phyloP scores from a whole-genome alignment of 2,888 invertebrate genomes.

The Apodemia mormo region DNA sequence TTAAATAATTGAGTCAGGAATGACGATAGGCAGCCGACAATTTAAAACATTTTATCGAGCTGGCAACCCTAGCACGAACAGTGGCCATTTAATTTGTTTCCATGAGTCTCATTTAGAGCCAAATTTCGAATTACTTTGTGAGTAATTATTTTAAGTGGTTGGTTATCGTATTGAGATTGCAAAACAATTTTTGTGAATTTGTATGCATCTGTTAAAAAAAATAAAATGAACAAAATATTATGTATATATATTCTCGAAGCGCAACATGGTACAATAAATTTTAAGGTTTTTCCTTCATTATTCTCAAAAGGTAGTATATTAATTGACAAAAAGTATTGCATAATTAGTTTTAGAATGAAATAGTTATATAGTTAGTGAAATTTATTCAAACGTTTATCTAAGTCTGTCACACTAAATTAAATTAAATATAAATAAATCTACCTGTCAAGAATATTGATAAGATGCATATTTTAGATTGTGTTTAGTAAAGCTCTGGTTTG shows the following conservation, averaged over 20 bases:
- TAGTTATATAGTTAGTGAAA: no score
- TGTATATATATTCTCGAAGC: background rate
- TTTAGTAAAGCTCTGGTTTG: no score
- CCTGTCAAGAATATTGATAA: no score
- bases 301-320: no score
- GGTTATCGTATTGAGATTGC: constrained; percentile 31
- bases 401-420: no score
- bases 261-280: background rate
- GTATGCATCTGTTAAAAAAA: constrained; percentile 57
- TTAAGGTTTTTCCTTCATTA: no score
- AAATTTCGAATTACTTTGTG: constrained; percentile 50
- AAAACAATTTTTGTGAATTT: constrained; percentile 46
- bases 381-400: no score
- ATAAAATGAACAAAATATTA: background rate
- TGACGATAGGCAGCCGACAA: constrained; percentile 75
- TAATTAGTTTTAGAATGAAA: no score
- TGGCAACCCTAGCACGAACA: constrained; percentile 69
- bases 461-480: no score
- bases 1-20: constrained; percentile 78
- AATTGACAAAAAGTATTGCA: no score
- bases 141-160: constrained; percentile 43
- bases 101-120: constrained; percentile 57
- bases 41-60: constrained; percentile 72
- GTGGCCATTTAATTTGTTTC: constrained; percentile 72
- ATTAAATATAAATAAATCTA: no score